These are phyloP conservation scores for Cheilosia pagana DNA, from an alignment of 2,888 invertebrate genomes.

Conservation along the genomic window DNA sequence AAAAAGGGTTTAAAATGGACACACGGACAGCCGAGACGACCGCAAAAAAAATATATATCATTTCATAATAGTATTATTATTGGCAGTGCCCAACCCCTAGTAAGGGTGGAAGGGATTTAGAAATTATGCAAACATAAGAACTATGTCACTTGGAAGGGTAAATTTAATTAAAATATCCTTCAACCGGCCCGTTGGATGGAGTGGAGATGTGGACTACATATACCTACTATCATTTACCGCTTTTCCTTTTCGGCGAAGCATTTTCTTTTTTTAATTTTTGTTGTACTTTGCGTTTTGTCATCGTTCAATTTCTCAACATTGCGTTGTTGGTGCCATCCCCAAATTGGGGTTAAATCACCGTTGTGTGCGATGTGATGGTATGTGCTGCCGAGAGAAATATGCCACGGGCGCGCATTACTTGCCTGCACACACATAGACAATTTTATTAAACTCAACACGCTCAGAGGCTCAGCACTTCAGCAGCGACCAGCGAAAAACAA, in stretches of 20 bases:
- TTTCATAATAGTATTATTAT: conserved; percentile 18
- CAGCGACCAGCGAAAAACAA: not conserved
- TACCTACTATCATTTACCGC: not conserved
- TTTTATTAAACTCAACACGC: not conserved
- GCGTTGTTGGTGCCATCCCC: conserved; percentile 36
- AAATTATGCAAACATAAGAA: conserved; percentile 60
- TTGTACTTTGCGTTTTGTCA: not conserved
- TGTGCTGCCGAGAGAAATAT: conserved; percentile 17
- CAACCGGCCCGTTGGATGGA: no score
- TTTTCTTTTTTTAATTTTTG: not conserved
- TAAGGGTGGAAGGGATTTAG: conserved; percentile 7
- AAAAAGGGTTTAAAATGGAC: not conserved
- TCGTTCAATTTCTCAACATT: conserved; percentile 3
- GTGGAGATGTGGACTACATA: not conserved
- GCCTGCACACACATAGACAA: not conserved
- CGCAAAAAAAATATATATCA: not conserved
- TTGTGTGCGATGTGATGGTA: conserved; percentile 27
- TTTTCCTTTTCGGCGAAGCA: conserved; percentile 24
- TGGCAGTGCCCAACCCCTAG: not conserved
- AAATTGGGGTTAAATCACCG: conserved; percentile 73
- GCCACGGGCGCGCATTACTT: conserved; percentile 56
- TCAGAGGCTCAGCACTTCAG: not conserved
- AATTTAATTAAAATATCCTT: conserved; percentile 74
- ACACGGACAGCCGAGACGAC: not conserved
- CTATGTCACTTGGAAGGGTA: conserved; percentile 30